Percentiles rank a stretch among this genome's conserved stretches.
Evolutionary conservation across 2,113 vertebrate genomes (phyloP).

Genomic region (Siniperca knerii): DNA sequence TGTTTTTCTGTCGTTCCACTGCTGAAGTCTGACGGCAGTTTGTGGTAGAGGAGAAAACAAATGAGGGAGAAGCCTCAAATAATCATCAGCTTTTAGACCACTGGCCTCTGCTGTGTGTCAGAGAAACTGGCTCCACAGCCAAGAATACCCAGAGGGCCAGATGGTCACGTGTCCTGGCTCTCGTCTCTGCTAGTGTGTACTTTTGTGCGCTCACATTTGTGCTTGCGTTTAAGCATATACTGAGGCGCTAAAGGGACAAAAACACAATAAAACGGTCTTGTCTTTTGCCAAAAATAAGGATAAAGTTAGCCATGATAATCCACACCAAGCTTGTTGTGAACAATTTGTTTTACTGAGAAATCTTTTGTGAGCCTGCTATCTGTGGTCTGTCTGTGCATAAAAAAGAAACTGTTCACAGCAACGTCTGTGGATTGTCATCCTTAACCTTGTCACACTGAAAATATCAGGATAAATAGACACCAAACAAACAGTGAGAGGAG

Average conservation of each 20-base stretch:
- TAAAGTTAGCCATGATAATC: not conserved
- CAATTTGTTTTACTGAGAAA: not conserved
- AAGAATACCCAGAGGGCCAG: not conserved
- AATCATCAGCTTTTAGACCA: slow-evolving; percentile 26
- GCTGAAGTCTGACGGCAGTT: not conserved
- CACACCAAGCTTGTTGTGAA: not conserved
- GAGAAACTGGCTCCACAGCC: not conserved
- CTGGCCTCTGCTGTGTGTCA: not conserved
- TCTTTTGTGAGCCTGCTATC: not conserved
- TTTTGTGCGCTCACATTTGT: not conserved
- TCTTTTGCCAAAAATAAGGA: not conserved
- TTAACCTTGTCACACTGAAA: not conserved
- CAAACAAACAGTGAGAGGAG: not conserved
- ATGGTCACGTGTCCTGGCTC: not conserved
- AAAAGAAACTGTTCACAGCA: not conserved
- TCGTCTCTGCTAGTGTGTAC: not conserved
- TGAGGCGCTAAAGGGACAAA: not conserved
- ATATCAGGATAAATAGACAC: not conserved
- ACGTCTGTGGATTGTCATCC: not conserved
- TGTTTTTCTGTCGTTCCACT: not conserved
- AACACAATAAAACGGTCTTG: not conserved
- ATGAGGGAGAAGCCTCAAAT: slow-evolving; percentile 16
- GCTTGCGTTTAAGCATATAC: not conserved
- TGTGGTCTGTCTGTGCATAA: not conserved
- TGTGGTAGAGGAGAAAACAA: not conserved